Evolutionary conservation across 2,113 vertebrate genomes (phyloP).

Genomic region (Megaceryle torquata): DNA sequence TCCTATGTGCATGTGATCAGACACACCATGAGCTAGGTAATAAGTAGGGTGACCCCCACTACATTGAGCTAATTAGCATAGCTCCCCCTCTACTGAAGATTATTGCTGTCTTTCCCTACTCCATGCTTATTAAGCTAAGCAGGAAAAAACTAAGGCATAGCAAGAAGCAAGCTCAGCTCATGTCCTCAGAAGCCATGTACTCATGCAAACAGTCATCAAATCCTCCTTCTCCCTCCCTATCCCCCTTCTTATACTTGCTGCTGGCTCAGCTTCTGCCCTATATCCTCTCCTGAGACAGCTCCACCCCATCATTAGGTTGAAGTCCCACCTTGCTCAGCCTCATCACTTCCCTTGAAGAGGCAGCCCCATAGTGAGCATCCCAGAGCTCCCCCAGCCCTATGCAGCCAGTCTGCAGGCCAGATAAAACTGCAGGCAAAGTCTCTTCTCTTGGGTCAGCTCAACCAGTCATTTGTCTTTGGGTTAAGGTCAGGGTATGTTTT

Average conservation of each 20-base stretch:
- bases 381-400: background rate
- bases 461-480: background rate
- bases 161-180: background rate
- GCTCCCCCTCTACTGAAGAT: background rate
- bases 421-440: background rate
- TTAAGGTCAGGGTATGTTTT: background rate
- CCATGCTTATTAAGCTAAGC: background rate
- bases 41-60: background rate
- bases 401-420: background rate
- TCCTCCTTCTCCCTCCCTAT: background rate
- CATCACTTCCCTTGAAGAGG: background rate
- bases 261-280: background rate
- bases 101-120: background rate
- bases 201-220: background rate
- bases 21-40: background rate
- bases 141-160: background rate
- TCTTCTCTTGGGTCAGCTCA: background rate
- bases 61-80: rapidly evolving
- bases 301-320: background rate
- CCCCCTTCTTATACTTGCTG: background rate
- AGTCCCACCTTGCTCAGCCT: background rate
- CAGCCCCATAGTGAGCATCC: background rate
- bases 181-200: background rate
- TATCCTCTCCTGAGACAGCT: background rate
- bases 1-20: background rate